Conservation (phyloP, 2,888 invertebrate genomes). For the Arrhopalites spinosus region DNA sequence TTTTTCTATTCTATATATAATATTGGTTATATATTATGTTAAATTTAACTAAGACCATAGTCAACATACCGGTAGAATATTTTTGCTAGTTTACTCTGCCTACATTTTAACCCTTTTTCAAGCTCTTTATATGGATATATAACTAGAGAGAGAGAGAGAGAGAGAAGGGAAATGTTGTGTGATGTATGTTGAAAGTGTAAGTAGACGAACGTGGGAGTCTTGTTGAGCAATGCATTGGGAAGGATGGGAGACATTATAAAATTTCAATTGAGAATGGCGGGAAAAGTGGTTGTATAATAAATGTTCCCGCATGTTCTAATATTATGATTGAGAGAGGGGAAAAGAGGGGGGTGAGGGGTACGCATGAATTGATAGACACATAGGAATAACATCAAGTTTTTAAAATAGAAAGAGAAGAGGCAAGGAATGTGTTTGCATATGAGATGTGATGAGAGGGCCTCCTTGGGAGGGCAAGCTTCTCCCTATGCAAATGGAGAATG, state of each 20-base stretch:
- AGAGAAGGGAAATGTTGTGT: background rate
- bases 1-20: too few relatives aligned
- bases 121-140: too few relatives aligned
- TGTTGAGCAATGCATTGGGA: background rate
- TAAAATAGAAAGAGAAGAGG: slow-evolving; percentile 9
- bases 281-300: background rate
- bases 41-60: too few relatives aligned
- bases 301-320: background rate
- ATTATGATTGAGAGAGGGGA: background rate
- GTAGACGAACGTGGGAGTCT: background rate
- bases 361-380: background rate
- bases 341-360: background rate
- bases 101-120: too few relatives aligned
- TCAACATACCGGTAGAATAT: too few relatives aligned
- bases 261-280: background rate
- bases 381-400: slow-evolving; percentile 4
- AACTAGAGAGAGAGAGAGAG: background rate
- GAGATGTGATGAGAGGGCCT: slow-evolving; percentile 27
- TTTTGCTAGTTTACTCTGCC: too few relatives aligned
- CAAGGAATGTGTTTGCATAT: slow-evolving; percentile 24
- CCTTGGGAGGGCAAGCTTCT: slow-evolving; percentile 22
- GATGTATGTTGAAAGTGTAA: background rate
- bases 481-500: slow-evolving; percentile 7
- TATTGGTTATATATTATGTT: too few relatives aligned
- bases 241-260: background rate